Conservation (phyloP, 2,888 invertebrate species). For the Zootermopsis nevadensis region DNA sequence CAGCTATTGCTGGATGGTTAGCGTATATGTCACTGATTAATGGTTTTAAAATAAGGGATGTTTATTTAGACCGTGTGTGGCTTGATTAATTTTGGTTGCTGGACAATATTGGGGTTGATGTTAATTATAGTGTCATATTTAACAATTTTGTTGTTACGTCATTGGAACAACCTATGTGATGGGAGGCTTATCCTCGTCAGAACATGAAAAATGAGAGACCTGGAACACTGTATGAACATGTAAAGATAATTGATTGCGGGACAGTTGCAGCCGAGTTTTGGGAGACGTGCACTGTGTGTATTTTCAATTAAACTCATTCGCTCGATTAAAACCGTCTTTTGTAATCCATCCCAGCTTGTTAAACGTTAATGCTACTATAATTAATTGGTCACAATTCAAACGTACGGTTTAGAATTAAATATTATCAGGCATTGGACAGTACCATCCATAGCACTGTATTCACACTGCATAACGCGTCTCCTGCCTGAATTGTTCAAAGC, state of each 20-base stretch:
- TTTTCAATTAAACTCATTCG: slow-evolving; percentile 33
- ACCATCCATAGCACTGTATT: too few species aligned
- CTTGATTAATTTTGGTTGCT: too few species aligned
- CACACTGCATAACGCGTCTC: too few species aligned
- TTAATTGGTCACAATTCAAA: slow-evolving; percentile 37
- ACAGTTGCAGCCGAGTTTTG: neutral
- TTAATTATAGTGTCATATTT: too few species aligned
- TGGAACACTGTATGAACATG: neutral
- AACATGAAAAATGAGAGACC: neutral
- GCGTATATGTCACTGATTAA: too few species aligned
- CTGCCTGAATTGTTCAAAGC: too few species aligned
- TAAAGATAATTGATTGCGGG: neutral
- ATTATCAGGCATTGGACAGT: neutral
- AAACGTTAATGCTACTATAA: slow-evolving; percentile 38
- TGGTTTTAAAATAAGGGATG: too few species aligned
- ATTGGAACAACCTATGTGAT: too few species aligned
- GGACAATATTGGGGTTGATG: too few species aligned
- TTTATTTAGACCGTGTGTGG: too few species aligned
- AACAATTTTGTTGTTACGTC: too few species aligned
- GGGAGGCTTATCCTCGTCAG: neutral
- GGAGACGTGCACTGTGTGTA: neutral
- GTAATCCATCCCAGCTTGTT: slow-evolving; percentile 24
- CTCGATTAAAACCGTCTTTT: slow-evolving; percentile 33
- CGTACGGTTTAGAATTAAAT: neutral
- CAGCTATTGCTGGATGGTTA: too few species aligned